Conservation (phyloP, 2,888 invertebrate genomes). For the Drosophila anomalata region DNA sequence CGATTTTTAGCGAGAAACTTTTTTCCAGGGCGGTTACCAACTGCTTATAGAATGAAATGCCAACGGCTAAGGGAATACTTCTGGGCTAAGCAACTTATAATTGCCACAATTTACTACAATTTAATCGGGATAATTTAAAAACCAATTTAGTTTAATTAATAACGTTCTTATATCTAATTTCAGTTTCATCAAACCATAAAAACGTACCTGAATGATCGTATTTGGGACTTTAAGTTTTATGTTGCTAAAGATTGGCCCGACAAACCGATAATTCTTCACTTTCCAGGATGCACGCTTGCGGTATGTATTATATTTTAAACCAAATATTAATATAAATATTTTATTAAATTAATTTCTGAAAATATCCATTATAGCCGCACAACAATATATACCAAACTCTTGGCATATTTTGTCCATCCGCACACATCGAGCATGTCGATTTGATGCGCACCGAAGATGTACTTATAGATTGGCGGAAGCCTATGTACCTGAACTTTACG, state of each 20-base stretch:
- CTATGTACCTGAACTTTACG: conserved; percentile 94
- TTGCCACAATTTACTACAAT: conserved; percentile 6
- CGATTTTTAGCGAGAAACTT: conserved; percentile 51
- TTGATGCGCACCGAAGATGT: conserved; percentile 90
- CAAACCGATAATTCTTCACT: conserved; percentile 92
- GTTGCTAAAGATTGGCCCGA: conserved; percentile 95
- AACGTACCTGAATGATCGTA: conserved; percentile 93
- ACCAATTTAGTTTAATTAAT: background rate
- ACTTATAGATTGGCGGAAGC: conserved; percentile 91
- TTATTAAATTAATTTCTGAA: background rate
- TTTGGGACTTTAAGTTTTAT: conserved; percentile 96
- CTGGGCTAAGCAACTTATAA: conserved; percentile 2
- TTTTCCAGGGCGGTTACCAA: conserved; percentile 38
- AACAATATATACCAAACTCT: conserved; percentile 92
- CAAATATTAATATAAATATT: too few species aligned
- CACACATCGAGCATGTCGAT: conserved; percentile 89
- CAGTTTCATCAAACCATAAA: conserved; percentile 96
- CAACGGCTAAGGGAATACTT: conserved; percentile 7
- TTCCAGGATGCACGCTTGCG: conserved; percentile 94
- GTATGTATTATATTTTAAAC: conserved; percentile 85
- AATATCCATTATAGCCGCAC: conserved; percentile 87
- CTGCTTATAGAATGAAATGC: conserved; percentile 33
- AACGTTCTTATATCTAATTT: background rate
- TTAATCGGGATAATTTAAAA: background rate
- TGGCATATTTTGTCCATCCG: conserved; percentile 93